Evolutionary conservation across 1,140 invertebrate genomes (phyloP), one percentile per base, ranked within the genome.

Genomic region (Rhynchophorus ferrugineus): DNA sequence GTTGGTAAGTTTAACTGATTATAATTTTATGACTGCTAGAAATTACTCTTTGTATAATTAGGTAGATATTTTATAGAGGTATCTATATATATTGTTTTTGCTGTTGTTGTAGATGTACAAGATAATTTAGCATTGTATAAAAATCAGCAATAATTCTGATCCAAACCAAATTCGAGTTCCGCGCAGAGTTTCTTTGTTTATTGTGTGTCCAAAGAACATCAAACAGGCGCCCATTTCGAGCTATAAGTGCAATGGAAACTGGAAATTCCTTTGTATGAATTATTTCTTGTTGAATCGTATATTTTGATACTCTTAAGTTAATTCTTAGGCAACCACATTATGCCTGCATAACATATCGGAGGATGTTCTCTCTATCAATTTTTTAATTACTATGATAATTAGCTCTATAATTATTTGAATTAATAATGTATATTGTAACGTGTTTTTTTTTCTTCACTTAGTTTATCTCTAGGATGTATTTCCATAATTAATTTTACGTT

Each of bases 301-400:
- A 60, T 61, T 63, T 63, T 63, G 60, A 58, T 61, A 63, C 60
- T 63, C 58, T 56, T 59, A 13, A 18, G 43, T 44, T 44, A n/a
- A 46, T 57, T 59, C 54, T 58, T 60, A 57, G 52, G 44, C 52
- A 49, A 29, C 24, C 11, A 29, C 47, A 57, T 35, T 42, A 38
- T 55, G 48, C 59, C 50, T 60, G 55, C 44, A 56, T 50, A 56
- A 63, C 60, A 63, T 63, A 61, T 63, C 61, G 60, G n/a, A 61
- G 48, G 60, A 61, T 56, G 49, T 54, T 57, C 54, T 55, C 52
- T 60, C 55, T 61, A 44, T 59, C 33, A 39, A 14, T 41, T n/a
- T n/a, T n/a, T n/a, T n/a, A n/a, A n/a, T n/a, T n/a, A n/a, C n/a
- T n/a, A n/a, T n/a, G 9, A 14, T 44, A 54, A 54, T 57, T 60